These are phyloP conservation scores for Stenchaetothrips biformis DNA, from an alignment of 2,888 invertebrate species.

Conservation along the genomic window DNA sequence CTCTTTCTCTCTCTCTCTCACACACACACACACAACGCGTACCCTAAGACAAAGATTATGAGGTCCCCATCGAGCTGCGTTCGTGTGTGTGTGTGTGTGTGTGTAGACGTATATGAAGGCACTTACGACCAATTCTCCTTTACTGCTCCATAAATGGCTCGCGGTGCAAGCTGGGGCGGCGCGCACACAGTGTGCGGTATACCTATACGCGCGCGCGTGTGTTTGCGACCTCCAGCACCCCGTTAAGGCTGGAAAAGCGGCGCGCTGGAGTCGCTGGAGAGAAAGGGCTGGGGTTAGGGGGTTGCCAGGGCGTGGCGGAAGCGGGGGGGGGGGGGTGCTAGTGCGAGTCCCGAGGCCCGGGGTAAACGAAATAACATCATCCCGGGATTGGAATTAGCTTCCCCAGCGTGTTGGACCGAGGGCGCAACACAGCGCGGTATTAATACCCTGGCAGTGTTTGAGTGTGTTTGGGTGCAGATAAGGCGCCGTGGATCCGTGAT, in stretches of 20 bases:
- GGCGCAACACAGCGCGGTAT: not conserved
- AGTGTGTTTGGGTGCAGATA: not conserved
- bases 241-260: not conserved
- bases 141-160: constrained; percentile 3
- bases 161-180: not conserved
- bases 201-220: not conserved
- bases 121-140: constrained; percentile 22
- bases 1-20: no score
- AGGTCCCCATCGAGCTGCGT: not conserved
- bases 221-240: not conserved
- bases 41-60: not conserved
- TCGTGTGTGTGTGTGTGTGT: not conserved
- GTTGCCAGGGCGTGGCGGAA: not conserved
- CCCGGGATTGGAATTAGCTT: no score
- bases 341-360: not conserved
- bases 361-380: not conserved
- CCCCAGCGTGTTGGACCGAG: not conserved
- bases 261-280: not conserved
- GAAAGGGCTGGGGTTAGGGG: not conserved
- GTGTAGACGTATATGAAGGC: constrained; percentile 10
- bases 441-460: not conserved
- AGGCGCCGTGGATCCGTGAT: not conserved
- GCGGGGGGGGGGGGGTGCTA: not conserved
- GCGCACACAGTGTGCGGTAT: not conserved
- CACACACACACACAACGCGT: not conserved